Evolutionary conservation across 2,888 invertebrate species (phyloP).

Genomic region (Syrphus vitripennis): DNA sequence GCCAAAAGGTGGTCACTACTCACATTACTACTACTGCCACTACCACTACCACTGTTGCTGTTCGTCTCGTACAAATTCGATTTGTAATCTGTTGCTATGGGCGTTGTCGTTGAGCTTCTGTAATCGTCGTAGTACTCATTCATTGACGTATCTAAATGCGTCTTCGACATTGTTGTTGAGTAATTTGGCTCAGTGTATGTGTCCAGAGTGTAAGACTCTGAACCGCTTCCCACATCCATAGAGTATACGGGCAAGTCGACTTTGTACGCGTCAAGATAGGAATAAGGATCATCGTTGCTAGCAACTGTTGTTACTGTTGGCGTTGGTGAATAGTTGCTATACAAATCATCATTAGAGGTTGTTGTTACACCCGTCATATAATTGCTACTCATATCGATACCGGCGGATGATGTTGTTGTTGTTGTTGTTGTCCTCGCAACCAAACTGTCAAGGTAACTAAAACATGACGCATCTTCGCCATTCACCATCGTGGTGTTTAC

Average conservation of each 20-base stretch:
- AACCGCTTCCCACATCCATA: constrained; percentile 38
- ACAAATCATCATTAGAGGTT: constrained; percentile 27
- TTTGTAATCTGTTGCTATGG: constrained; percentile 52
- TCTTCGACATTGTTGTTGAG: constrained; percentile 43
- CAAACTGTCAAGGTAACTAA: constrained; percentile 43
- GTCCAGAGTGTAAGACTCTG: constrained; percentile 33
- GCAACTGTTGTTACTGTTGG: constrained; percentile 58
- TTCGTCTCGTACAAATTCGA: constrained; percentile 58
- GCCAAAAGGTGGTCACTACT: constrained; percentile 28
- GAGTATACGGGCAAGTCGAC: constrained; percentile 54
- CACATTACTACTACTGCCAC: constrained; percentile 55
- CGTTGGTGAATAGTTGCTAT: constrained; percentile 52
- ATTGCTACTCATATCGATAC: constrained; percentile 1
- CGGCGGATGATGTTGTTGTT: not conserved
- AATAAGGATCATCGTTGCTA: constrained; percentile 58
- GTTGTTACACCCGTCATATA: not conserved
- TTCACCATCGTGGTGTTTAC: constrained; percentile 21
- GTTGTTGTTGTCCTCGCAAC: constrained; percentile 25
- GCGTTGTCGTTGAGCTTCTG: constrained; percentile 53
- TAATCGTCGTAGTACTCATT: constrained; percentile 56
- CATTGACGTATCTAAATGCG: constrained; percentile 32
- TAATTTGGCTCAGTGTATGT: constrained; percentile 59
- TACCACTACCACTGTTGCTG: constrained; percentile 64
- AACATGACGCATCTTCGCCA: constrained; percentile 28
- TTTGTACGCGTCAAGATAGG: constrained; percentile 61